These are phyloP conservation scores for Pao palembangensis DNA, from an alignment of 2,113 vertebrate species.

Conservation along the genomic window DNA sequence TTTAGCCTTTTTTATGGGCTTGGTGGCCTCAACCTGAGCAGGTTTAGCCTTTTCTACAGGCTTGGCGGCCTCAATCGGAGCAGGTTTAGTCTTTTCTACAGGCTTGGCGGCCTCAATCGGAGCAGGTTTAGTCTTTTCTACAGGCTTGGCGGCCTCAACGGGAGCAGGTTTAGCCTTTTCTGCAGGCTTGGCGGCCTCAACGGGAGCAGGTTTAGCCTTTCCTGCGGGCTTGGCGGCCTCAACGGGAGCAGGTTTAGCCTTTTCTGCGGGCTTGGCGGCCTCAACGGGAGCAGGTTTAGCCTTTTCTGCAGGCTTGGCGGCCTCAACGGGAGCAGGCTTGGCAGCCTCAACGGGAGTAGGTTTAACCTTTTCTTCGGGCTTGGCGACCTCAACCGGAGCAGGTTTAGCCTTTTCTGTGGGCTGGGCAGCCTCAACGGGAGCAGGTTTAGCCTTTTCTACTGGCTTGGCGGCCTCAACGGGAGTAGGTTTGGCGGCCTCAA, in stretches of 20 bases:
- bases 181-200: too few species aligned
- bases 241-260: too few species aligned
- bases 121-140: slow-evolving; percentile 4
- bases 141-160: too few species aligned
- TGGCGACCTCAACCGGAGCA: neutral
- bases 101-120: slow-evolving; percentile 6
- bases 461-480: neutral
- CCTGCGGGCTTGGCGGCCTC: too few species aligned
- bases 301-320: too few species aligned
- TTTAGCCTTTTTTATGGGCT: too few species aligned
- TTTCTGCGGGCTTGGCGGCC: too few species aligned
- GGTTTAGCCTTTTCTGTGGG: neutral
- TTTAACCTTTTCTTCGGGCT: neutral
- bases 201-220: too few species aligned
- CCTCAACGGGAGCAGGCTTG: too few species aligned
- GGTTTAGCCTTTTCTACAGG: slow-evolving; percentile 14
- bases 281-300: too few species aligned
- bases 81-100: slow-evolving; percentile 1
- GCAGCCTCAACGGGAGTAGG: neutral
- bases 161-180: too few species aligned
- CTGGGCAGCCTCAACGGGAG: neutral
- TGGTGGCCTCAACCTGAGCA: slow-evolving; percentile 7
- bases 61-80: neutral
- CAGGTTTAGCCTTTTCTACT: neutral
- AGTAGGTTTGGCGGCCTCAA: neutral